These are phyloP conservation scores for Turnix velox DNA, from an alignment of 2,113 vertebrate species.

Conservation along the genomic window DNA sequence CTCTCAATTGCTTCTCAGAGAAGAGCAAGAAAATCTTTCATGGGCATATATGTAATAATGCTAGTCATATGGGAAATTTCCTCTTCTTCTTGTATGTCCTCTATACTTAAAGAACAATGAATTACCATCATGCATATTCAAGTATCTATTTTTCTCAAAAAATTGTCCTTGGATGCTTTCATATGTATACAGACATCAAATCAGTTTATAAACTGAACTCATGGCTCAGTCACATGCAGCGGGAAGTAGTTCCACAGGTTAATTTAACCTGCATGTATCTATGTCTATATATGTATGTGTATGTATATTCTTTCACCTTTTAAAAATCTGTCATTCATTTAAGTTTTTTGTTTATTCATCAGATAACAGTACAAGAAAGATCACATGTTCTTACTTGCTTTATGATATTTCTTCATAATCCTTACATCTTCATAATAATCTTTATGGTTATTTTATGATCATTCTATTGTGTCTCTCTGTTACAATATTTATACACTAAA, in stretches of 20 bases:
- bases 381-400: neutral
- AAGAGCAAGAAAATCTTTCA: neutral
- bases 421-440: neutral
- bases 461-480: neutral
- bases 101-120: neutral
- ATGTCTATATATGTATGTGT: too few species aligned
- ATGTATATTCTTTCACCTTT: neutral
- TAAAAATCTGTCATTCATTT: neutral
- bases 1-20: conserved; percentile 7
- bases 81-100: neutral
- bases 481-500: neutral
- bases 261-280: neutral
- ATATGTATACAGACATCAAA: neutral
- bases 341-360: neutral
- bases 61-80: neutral
- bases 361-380: neutral
- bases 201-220: neutral
- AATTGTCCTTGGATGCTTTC: neutral
- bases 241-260: neutral
- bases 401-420: neutral
- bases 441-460: neutral
- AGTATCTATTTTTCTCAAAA: neutral
- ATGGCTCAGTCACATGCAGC: neutral
- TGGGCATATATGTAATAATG: neutral
- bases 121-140: neutral